Base-by-base conservation (phyloP, 2,888 invertebrate genomes). In the Noctua fimbriata region DNA sequence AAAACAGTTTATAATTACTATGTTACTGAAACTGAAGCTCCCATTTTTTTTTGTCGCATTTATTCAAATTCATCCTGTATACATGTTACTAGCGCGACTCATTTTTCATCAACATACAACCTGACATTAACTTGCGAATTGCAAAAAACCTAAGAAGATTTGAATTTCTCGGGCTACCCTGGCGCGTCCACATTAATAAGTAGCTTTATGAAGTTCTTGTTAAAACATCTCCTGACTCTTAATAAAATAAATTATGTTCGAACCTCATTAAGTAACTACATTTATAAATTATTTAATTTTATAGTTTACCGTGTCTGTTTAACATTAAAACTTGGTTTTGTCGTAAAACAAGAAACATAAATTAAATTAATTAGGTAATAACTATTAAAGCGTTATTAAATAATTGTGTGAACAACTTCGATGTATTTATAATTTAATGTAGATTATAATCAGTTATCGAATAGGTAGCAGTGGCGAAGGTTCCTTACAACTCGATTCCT, bases 241-340 rank as follows among this genome's bases (percentile, higher is more conserved):
- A 60, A 60, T 44, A 41, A 47, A 69, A 58, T 58, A 69, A 44
- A 44, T n/a, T n/a, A n/a, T 44, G 24, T 66, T 84, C 16, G 10
- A 41, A 36, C 60, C 24, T 47, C 47, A 47, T 47, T 16, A 47
- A 47, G 7, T 47, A 47, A 14, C 44, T 44, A 41, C 9, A 41
- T 36, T 36, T 41, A 63, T 71, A 84, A 74, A 72, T 58, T 71
- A 80, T 47, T 63, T 24, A 18, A 69, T 71, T 84, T 67, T n/a
- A 80, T 80, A 71, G 72, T 84, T 69, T 24, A 63, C 66, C 63
- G 66, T 79, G 81, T 69, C 70, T 80, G 67, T 67, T 71, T 81
- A n/a, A 63, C 81, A 84, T 83, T 70, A 24, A 71, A 84, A 67
- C 55, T 74, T 63, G 36, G 69, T 66, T 78, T 72, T 24, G 55